Percentiles rank a stretch among this genome's conserved stretches.
phyloP scores from a whole-genome alignment of 2,113 vertebrate species.

The Sceloporus undulatus region DNA sequence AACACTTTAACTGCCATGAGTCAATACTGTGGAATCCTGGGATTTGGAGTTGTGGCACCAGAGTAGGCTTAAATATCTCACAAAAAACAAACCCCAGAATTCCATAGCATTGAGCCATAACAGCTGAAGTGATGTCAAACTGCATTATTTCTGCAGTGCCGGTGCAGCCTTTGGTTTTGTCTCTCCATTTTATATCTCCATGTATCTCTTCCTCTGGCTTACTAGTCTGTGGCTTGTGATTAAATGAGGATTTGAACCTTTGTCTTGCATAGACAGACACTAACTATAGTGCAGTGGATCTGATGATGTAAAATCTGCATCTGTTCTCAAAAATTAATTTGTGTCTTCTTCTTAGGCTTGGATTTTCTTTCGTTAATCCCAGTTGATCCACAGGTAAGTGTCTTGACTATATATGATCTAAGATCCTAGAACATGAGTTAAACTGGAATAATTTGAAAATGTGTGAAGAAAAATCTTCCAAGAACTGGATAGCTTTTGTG shows the following conservation, averaged over 20 bases:
- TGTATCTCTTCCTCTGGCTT: too few species aligned
- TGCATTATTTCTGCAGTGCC: too few species aligned
- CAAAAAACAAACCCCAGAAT: too few species aligned
- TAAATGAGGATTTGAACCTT: neutral
- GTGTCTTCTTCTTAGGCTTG: constrained; percentile 84
- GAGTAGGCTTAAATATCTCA: too few species aligned
- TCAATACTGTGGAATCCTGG: too few species aligned
- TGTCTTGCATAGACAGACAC: too few species aligned
- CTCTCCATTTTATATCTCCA: neutral
- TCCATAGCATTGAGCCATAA: too few species aligned
- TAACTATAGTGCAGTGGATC: neutral
- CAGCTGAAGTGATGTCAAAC: too few species aligned
- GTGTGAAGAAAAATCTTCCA: neutral
- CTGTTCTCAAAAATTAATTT: neutral
- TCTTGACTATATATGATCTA: constrained; percentile 59
- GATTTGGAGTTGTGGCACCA: too few species aligned
- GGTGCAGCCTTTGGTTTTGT: neutral
- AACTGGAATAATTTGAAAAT: neutral
- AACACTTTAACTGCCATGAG: too few species aligned
- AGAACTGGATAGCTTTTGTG: neutral
- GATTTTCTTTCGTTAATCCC: constrained; percentile 96
- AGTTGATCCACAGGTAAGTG: constrained; percentile 93
- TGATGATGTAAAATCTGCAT: neutral
- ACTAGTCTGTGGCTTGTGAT: too few species aligned
- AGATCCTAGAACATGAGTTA: neutral